A percentile compares a stretch with the other conserved stretches of the same genome.
phyloP scores from a whole-genome alignment of 2,888 invertebrate genomes.

The Chorisops tibialis region DNA sequence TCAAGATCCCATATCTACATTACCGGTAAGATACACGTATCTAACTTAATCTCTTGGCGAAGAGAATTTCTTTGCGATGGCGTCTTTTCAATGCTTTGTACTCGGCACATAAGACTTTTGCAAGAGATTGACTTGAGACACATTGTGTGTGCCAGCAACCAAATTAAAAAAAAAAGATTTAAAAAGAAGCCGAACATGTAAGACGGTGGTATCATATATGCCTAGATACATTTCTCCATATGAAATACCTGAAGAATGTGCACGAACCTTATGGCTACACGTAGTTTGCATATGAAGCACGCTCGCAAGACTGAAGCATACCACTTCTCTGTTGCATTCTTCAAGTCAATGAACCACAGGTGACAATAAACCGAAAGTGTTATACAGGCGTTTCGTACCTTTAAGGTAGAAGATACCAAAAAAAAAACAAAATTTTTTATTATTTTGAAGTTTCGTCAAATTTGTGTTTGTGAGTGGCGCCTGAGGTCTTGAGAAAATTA shows the following conservation, averaged over 20 bases:
- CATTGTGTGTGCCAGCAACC: background rate
- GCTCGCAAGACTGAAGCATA: background rate
- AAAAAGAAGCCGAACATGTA: conserved; percentile 19
- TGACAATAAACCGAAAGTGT: conserved; percentile 12
- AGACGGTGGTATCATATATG: conserved; percentile 20
- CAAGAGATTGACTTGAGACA: conserved; percentile 5
- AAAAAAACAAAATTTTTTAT: too few relatives aligned
- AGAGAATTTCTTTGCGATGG: background rate
- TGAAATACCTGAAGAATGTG: conserved; percentile 12
- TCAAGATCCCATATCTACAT: too few relatives aligned
- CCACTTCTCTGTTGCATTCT: background rate
- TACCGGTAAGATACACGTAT: background rate
- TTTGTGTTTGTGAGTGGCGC: too few relatives aligned
- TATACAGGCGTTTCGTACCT: background rate
- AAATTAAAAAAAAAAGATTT: background rate
- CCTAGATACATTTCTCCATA: background rate
- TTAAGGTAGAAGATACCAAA: too few relatives aligned
- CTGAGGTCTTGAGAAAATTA: too few relatives aligned
- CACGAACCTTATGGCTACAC: conserved; percentile 18
- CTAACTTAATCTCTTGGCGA: background rate
- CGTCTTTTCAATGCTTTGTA: background rate
- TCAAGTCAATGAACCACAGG: conserved; percentile 21
- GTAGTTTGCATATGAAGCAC: conserved; percentile 4
- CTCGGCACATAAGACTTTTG: background rate
- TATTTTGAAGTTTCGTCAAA: too few relatives aligned